Evolutionary conservation across 1,140 invertebrate species (phyloP), one percentile per base, ranked within the genome.

Genomic region (Sesamia nonagrioides): DNA sequence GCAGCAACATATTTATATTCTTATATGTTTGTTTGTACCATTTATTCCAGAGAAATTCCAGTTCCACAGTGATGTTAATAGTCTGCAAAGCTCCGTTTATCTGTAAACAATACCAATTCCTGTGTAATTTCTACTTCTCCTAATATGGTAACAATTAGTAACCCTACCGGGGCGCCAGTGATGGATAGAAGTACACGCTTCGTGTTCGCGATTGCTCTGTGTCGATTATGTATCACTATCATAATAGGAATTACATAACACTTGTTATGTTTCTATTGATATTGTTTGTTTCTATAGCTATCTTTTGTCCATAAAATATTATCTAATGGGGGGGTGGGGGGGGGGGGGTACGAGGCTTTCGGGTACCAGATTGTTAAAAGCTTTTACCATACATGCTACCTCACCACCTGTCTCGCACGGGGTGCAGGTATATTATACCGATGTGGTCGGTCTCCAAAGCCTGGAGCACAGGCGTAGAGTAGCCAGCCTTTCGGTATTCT

Each of bases 181-280:
- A 69, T 69, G 66, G 66, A 69, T 69, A 15, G 42, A 13, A 42
- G 42, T 48, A 69, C 60, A 61, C 66, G 42, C 66, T 42, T 69
- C 42, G 66, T 27, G 66, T 48, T 50, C 42, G 66, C 45, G 60
- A 17, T 63, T 63, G n/a, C 50, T 42, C 11, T 42, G 66, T 17
- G 66, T 50, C 66, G 66, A 69, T 69, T 69, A 69, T 48, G 17
- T 69, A 69, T 27, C 42, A 48, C 40, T 69, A 69, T 68, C 63
- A n/a, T 18, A 21, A 21, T 33, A 69, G 21, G 17, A 15, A 42
- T 66, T 66, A 66, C 9, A 37, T 18, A 66, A 66, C 7, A 58
- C n/a, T 37, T 45, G 37, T 40, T 40, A 63, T 42, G 35, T 9
- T 63, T 37, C 35, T 63, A 63, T 45, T 66, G 61, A 66, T 11